These are phyloP conservation scores for Anseranas semipalmata DNA, from an alignment of 2,113 vertebrate genomes.

Conservation along the genomic window DNA sequence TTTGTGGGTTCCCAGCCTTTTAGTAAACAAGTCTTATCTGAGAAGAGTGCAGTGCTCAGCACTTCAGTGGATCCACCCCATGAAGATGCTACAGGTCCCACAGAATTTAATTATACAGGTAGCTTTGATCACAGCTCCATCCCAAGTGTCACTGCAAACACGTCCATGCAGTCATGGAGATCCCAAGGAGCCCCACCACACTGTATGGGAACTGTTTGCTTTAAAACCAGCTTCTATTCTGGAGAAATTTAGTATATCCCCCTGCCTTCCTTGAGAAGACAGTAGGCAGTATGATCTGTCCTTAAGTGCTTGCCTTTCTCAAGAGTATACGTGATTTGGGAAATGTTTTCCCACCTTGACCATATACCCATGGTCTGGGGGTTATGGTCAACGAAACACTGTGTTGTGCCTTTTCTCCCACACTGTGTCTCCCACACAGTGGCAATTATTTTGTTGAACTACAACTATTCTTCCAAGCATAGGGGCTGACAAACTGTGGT, in stretches of 20 bases:
- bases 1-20: neutral
- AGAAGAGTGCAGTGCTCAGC: neutral
- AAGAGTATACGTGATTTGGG: neutral
- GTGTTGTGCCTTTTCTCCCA: neutral
- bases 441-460: neutral
- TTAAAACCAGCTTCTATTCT: neutral
- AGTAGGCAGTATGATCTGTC: neutral
- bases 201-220: neutral
- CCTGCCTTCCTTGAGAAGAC: neutral
- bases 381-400: neutral
- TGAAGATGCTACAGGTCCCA: neutral
- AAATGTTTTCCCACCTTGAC: neutral
- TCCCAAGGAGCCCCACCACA: neutral
- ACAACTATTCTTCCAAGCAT: neutral
- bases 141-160: neutral
- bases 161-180: neutral
- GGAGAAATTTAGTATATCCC: neutral
- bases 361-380: neutral
- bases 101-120: neutral
- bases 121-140: neutral
- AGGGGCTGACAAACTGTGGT: neutral
- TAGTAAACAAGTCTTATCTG: neutral
- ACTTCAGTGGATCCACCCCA: neutral
- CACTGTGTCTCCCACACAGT: no score
- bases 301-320: neutral